Conservation (phyloP, 2,113 vertebrate genomes). For the Ceyx melanurus region DNA sequence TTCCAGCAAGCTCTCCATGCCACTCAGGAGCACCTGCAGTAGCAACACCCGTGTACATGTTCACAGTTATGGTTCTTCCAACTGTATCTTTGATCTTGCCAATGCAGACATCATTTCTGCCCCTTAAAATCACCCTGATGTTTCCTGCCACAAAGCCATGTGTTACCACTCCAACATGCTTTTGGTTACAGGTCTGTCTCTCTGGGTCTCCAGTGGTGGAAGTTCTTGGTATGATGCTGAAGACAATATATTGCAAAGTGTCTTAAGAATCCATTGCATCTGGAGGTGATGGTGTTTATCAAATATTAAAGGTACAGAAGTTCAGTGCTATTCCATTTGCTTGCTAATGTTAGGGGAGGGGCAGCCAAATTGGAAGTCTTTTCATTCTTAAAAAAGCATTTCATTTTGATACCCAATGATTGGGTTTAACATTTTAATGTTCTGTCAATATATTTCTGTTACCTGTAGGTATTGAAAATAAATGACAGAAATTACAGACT, state of each 20-base stretch:
- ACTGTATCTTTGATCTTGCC: background rate
- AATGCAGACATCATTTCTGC: accelerated
- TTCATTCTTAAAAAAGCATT: background rate
- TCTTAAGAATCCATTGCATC: background rate
- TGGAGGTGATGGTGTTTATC: background rate
- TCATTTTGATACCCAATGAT: background rate
- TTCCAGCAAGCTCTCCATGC: background rate
- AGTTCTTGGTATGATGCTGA: background rate
- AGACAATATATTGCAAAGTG: background rate
- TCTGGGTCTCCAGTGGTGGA: background rate
- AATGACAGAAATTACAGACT: background rate
- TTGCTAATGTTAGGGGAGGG: background rate
- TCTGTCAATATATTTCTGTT: background rate
- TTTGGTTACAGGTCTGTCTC: background rate
- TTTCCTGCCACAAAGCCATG: background rate
- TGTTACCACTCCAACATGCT: background rate
- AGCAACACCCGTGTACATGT: background rate
- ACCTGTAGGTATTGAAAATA: background rate
- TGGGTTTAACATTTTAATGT: background rate
- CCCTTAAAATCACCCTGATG: background rate
- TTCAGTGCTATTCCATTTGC: background rate
- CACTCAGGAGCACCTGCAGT: background rate
- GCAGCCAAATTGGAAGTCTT: background rate
- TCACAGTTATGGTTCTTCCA: background rate
- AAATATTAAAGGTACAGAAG: background rate